These are phyloP conservation scores for Drosophila athabasca DNA, from an alignment of 1,140 invertebrate genomes.

Conservation along the genomic window DNA sequence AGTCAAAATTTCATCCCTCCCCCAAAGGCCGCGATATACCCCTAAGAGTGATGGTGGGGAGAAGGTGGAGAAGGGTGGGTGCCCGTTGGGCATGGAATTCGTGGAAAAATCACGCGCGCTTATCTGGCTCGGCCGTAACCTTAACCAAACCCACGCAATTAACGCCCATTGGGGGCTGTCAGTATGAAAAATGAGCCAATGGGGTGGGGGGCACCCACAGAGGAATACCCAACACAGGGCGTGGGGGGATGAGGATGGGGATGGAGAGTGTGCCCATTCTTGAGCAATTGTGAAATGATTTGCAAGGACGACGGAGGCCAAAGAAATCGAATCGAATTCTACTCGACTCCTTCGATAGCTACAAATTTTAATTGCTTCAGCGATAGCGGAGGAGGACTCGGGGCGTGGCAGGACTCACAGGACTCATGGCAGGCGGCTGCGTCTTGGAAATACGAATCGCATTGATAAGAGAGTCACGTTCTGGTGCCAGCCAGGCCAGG, in stretches of 20 bases:
- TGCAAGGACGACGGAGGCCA: conserved; percentile 71
- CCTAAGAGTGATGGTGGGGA: too few relatives aligned
- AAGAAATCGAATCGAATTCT: conserved; percentile 71
- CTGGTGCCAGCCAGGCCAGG: conserved; percentile 6
- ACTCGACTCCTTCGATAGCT: conserved; percentile 58
- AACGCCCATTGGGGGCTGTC: conserved; percentile 80
- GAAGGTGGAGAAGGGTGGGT: background rate
- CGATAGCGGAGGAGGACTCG: conserved; percentile 47
- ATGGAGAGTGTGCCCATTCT: conserved; percentile 1
- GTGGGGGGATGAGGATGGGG: too few relatives aligned
- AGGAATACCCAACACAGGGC: conserved; percentile 1
- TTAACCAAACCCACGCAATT: conserved; percentile 75
- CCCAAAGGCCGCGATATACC: background rate
- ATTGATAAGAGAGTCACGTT: conserved; percentile 81
- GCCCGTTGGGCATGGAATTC: conserved; percentile 68
- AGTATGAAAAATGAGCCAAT: conserved; percentile 68
- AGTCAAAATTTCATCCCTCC: conserved; percentile 40
- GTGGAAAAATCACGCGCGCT: conserved; percentile 81
- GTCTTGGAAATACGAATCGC: conserved; percentile 53
- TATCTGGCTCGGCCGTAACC: conserved; percentile 59
- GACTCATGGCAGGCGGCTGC: conserved; percentile 9
- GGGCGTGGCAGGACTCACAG: conserved; percentile 25
- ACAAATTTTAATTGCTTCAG: conserved; percentile 79
- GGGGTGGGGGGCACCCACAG: conserved; percentile 18
- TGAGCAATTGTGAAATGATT: conserved; percentile 75